Percentiles rank a stretch among this genome's conserved stretches.
phyloP scores from a whole-genome alignment of 1,140 invertebrate genomes.

The Pinna nobilis region DNA sequence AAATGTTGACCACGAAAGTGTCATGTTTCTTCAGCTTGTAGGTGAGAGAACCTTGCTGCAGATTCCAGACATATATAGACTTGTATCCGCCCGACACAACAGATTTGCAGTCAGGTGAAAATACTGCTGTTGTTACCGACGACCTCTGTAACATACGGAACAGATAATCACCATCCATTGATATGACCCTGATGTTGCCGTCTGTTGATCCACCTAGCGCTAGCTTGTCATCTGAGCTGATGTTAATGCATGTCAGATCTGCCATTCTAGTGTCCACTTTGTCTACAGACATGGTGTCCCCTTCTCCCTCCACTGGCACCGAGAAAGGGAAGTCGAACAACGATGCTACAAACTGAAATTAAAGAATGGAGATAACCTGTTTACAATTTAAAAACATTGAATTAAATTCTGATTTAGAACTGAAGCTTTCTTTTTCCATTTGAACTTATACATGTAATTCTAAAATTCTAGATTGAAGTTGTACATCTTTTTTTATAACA shows the following conservation, averaged over 20 bases:
- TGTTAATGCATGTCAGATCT: conserved; percentile 37
- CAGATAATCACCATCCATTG: conserved; percentile 46
- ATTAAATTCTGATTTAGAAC: conserved; percentile 4
- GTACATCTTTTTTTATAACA: too few relatives aligned
- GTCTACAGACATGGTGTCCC: conserved; percentile 33
- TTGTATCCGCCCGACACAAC: conserved; percentile 56
- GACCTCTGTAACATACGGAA: conserved; percentile 56
- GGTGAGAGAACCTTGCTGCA: conserved; percentile 41
- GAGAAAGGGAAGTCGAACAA: conserved; percentile 62
- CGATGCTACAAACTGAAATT: conserved; percentile 51
- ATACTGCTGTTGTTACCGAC: conserved; percentile 38
- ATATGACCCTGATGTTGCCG: conserved; percentile 54
- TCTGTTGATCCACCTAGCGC: conserved; percentile 51
- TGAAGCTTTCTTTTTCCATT: too few relatives aligned
- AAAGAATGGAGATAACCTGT: too few relatives aligned
- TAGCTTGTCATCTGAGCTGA: conserved; percentile 52
- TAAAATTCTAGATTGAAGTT: too few relatives aligned
- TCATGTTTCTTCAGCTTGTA: conserved; percentile 56
- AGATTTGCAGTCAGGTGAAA: conserved; percentile 47
- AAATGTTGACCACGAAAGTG: conserved; percentile 52
- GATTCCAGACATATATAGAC: conserved; percentile 58
- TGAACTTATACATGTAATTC: too few relatives aligned
- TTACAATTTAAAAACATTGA: neutral
- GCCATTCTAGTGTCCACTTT: conserved; percentile 58
- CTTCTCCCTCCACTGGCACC: conserved; percentile 26